Base-by-base conservation (phyloP, 2,113 vertebrate genomes). In the Austrofundulus limnaeus region DNA sequence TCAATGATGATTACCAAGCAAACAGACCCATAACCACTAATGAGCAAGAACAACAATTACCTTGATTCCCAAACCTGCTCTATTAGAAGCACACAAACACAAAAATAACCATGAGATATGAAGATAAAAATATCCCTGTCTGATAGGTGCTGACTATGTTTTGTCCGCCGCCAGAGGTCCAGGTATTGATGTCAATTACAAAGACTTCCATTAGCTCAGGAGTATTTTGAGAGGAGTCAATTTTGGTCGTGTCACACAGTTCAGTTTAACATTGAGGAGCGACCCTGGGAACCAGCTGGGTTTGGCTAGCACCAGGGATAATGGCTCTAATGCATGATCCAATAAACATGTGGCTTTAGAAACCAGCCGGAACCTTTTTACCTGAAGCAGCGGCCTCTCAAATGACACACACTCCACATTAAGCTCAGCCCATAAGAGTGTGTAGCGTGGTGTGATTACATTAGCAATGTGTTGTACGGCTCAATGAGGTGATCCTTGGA, bases 301-400 rank as follows among this genome's bases (percentile, higher is more conserved):
- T 79, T 80, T 59, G 64, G 85, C 77, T 66, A 72, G 76, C 70
- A 45, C 65, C 24, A 64, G n/a, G 68, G 74, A 82, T 87, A 88
- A 90, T 85, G 83, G 85, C 70, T 61, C 67, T 75, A 78, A 85
- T 80, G 80, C 77, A 85, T 73, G 77, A 72, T 74, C 82, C 78
- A 82, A 87, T 87, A 88, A 88, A 82, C 82, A 85, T 69, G 74
- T 75, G 67, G 74, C 77, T 88, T 85, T 85, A 85, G 80, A 78
- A 87, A 84, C 78, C 83, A 78, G 74, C 70, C 67, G 57, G 82
- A 87, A 81, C 77, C 85, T 86, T 83, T 34, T 88, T 69, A 85
- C 63, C 55, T n/a, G 77, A 70, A 83, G 75, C 79, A 76, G 77
- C 59, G 12, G 72, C 67, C 79, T 88, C 84, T 85, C 86, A 80